Evolutionary conservation across 2,113 vertebrate genomes (phyloP).

Genomic region (Semnornis frantzii): DNA sequence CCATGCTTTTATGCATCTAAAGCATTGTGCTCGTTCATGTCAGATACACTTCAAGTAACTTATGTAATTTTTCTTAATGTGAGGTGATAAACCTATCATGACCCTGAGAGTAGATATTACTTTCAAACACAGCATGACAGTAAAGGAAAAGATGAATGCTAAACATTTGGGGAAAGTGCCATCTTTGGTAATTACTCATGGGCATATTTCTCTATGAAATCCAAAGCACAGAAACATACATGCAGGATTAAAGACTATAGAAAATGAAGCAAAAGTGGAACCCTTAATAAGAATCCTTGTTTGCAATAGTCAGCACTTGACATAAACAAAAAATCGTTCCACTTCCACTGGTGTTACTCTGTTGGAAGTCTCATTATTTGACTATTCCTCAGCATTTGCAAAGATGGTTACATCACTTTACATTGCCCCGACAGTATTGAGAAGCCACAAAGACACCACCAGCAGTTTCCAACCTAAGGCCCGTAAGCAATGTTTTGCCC

Average conservation of each 20-base stretch:
- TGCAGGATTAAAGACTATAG: background rate
- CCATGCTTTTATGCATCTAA: background rate
- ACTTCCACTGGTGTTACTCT: background rate
- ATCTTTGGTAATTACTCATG: background rate
- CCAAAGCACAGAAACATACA: too few species aligned
- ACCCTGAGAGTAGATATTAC: background rate
- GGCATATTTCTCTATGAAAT: background rate
- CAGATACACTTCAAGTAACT: background rate
- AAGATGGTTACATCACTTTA: background rate
- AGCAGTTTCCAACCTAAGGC: accelerated
- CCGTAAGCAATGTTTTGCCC: background rate
- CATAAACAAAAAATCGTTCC: background rate
- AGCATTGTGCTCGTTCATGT: background rate
- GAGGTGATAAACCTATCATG: background rate
- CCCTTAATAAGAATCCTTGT: background rate
- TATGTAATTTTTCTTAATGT: background rate
- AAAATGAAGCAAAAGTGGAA: background rate
- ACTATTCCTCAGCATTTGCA: background rate
- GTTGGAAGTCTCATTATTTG: background rate
- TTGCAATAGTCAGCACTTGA: background rate
- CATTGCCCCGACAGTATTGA: background rate
- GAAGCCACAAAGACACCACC: background rate
- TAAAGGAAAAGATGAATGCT: background rate
- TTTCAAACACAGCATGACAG: background rate
- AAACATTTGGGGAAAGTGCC: background rate